Conservation (phyloP, 2,888 invertebrate genomes). For the Theodoxus fluviatilis region DNA sequence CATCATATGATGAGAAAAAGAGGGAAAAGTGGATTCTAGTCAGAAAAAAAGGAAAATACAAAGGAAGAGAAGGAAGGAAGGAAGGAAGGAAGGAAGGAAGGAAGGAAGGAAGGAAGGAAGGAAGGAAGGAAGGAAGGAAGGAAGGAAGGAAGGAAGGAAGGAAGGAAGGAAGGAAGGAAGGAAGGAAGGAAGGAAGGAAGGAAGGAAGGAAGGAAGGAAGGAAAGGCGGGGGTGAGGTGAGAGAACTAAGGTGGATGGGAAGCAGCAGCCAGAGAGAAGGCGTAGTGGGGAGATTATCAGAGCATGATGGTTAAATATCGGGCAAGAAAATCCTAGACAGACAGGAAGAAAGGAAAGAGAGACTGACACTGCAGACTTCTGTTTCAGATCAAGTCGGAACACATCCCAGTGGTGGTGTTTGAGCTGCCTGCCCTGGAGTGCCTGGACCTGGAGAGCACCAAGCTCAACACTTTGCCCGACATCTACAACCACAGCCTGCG, state of each 20-base stretch:
- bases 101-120: background rate
- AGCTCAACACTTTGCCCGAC: conserved; percentile 62
- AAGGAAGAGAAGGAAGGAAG: background rate
- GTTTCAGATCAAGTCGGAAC: conserved; percentile 64
- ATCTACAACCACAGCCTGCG: conserved; percentile 48
- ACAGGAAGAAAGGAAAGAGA: background rate
- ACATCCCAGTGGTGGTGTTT: conserved; percentile 63
- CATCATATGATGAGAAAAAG: too few relatives aligned
- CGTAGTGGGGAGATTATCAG: too few relatives aligned
- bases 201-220: background rate
- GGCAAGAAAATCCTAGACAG: too few relatives aligned
- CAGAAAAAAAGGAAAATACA: background rate
- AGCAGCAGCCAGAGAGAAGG: too few relatives aligned
- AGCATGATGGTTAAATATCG: too few relatives aligned
- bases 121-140: background rate
- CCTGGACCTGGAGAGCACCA: conserved; percentile 62
- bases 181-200: background rate
- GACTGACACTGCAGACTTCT: background rate
- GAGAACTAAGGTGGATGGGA: too few relatives aligned
- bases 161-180: background rate
- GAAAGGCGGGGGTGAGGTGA: background rate
- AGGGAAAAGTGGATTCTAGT: background rate
- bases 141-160: background rate
- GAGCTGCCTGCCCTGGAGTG: conserved; percentile 59
- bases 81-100: background rate